Evolutionary conservation across 2,113 vertebrate species (phyloP).

Genomic region (Poeciliopsis occidentalis): DNA sequence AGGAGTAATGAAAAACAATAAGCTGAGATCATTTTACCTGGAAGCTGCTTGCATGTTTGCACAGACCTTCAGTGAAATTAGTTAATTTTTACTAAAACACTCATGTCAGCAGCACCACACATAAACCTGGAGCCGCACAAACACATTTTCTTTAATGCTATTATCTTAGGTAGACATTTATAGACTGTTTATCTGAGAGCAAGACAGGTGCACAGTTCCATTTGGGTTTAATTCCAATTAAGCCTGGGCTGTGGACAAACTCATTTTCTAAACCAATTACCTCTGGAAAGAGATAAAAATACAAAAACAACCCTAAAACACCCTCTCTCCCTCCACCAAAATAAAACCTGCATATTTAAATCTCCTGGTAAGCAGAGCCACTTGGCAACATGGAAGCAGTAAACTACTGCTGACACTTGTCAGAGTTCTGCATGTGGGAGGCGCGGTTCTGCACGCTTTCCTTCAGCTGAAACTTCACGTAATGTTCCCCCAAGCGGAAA

Average conservation of each 20-base stretch:
- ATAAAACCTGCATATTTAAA: conserved; percentile 49
- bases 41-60: conserved; percentile 43
- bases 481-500: conserved; percentile 18
- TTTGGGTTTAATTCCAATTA: conserved; percentile 76
- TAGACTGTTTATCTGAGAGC: conserved; percentile 72
- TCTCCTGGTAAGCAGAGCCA: conserved; percentile 25
- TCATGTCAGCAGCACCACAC: conserved; percentile 2
- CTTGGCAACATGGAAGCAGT: conserved; percentile 22
- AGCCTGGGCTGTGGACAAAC: conserved; percentile 67
- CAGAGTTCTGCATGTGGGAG: conserved; percentile 49
- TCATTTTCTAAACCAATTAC: conserved; percentile 75
- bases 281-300: conserved; percentile 58
- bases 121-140: conserved; percentile 12
- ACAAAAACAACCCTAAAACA: conserved; percentile 60
- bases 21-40: conserved; percentile 13
- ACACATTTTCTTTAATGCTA: conserved; percentile 51
- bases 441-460: conserved; percentile 32
- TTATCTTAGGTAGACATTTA: conserved; percentile 63
- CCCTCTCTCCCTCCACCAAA: conserved; percentile 26
- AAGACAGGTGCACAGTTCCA: conserved; percentile 46
- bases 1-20: conserved; percentile 32
- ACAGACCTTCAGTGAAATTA: conserved; percentile 31
- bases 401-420: conserved; percentile 42
- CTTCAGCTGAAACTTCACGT: conserved; percentile 30
- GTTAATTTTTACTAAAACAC: conserved; percentile 24